Percentiles rank a stretch among this genome's conserved stretches.
phyloP scores from a whole-genome alignment of 1,140 invertebrate genomes.

The Pemphigus obesinymphae region DNA sequence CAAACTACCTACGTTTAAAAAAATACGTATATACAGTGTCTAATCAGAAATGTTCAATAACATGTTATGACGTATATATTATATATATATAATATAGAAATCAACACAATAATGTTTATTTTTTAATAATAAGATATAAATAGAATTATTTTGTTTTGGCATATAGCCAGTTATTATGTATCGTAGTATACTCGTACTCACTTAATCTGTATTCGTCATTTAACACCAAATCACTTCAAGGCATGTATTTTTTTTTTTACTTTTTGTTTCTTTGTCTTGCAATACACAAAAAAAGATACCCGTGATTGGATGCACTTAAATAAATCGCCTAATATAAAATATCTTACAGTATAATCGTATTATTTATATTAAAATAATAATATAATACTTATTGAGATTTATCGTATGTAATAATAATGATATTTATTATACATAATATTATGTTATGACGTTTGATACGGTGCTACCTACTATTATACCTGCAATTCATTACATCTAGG shows the following conservation, averaged over 20 bases:
- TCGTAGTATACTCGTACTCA: slow-evolving; percentile 16
- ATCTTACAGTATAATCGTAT: too few relatives aligned
- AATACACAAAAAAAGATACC: not conserved
- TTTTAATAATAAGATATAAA: slow-evolving; percentile 4
- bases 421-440: too few relatives aligned
- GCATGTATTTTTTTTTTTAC: not conserved
- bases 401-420: too few relatives aligned
- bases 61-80: too few relatives aligned
- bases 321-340: too few relatives aligned
- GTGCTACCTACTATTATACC: too few relatives aligned
- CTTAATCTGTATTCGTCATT: slow-evolving; percentile 19
- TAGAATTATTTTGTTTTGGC: slow-evolving; percentile 31
- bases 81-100: not conserved
- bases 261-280: slow-evolving; percentile 13
- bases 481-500: too few relatives aligned
- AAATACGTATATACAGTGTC: too few relatives aligned
- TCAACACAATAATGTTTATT: not conserved
- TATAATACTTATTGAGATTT: too few relatives aligned
- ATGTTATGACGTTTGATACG: too few relatives aligned
- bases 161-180: not conserved
- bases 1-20: not conserved
- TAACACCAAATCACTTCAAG: slow-evolving; percentile 32
- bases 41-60: not conserved
- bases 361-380: not conserved
- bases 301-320: too few relatives aligned